Conservation (phyloP, 2,113 vertebrate species). For the Zosterops japonicus region DNA sequence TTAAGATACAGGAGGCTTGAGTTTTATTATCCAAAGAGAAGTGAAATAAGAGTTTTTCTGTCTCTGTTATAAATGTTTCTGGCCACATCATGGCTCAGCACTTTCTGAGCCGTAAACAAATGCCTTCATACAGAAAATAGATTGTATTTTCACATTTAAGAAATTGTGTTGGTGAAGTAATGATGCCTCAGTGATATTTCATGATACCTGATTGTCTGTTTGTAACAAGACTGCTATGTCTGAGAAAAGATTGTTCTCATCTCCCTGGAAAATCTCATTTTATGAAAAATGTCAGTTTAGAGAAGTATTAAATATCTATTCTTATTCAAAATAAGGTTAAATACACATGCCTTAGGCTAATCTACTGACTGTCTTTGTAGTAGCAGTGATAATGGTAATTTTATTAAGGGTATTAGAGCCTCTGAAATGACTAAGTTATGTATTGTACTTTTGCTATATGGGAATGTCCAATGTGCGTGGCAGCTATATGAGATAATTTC, state of each 20-base stretch:
- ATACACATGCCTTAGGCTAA: conserved; percentile 14
- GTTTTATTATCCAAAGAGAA: background rate
- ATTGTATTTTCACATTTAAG: conserved; percentile 62
- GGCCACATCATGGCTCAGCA: background rate
- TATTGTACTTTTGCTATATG: background rate
- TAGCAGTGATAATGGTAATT: background rate
- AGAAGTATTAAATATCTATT: conserved; percentile 24
- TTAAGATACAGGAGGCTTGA: background rate
- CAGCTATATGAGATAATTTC: conserved; percentile 1
- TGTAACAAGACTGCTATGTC: conserved; percentile 51
- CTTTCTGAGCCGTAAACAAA: conserved; percentile 12
- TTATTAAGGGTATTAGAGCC: conserved; percentile 27
- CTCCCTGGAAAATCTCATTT: conserved; percentile 62
- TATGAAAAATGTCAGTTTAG: conserved; percentile 59
- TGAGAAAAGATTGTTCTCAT: conserved; percentile 33
- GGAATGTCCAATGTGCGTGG: background rate
- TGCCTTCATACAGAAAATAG: conserved; percentile 1
- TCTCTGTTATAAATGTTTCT: background rate
- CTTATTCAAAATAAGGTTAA: conserved; percentile 48
- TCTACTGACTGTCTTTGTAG: background rate
- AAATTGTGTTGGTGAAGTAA: conserved; percentile 60
- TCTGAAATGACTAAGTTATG: background rate
- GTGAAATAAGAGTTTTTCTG: background rate
- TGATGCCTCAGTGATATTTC: conserved; percentile 67
- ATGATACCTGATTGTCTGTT: conserved; percentile 65